A percentile compares a stretch with the other conserved stretches of the same genome.
Conservation (phyloP, 2,888 invertebrate genomes). For the Andrena flavipes region DNA sequence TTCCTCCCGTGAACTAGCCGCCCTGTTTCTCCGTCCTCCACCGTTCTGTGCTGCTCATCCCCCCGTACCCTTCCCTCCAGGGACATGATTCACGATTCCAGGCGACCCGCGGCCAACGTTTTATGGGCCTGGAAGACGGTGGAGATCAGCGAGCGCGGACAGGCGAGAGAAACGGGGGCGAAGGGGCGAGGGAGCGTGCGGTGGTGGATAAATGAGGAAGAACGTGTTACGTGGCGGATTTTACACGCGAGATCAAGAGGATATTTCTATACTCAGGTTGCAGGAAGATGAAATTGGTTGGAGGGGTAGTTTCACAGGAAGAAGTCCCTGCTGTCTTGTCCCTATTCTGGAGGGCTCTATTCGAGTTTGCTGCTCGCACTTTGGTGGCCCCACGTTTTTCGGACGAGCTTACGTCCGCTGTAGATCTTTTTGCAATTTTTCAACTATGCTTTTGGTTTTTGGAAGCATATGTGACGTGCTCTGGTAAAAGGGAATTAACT, state of each 20-base stretch:
- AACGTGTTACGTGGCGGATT: conserved; percentile 11
- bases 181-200: not conserved
- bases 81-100: conserved; percentile 67
- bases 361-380: no score
- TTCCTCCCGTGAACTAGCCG: conserved; percentile 63
- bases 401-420: no score
- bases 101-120: conserved; percentile 58
- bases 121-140: conserved; percentile 47
- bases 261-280: not conserved
- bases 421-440: no score
- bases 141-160: conserved; percentile 26
- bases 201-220: conserved; percentile 1
- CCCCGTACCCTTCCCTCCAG: conserved; percentile 41
- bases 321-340: no score
- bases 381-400: no score
- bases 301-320: no score
- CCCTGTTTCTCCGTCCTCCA: conserved; percentile 45
- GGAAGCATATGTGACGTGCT: no score
- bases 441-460: no score
- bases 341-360: no score
- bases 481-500: no score
- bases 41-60: not conserved
- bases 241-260: not conserved
- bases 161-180: conserved; percentile 1
- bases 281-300: no score